Evolutionary conservation across 2,797 vertebrate species (phyloP).

Genomic region (Nannoperca obscura): DNA sequence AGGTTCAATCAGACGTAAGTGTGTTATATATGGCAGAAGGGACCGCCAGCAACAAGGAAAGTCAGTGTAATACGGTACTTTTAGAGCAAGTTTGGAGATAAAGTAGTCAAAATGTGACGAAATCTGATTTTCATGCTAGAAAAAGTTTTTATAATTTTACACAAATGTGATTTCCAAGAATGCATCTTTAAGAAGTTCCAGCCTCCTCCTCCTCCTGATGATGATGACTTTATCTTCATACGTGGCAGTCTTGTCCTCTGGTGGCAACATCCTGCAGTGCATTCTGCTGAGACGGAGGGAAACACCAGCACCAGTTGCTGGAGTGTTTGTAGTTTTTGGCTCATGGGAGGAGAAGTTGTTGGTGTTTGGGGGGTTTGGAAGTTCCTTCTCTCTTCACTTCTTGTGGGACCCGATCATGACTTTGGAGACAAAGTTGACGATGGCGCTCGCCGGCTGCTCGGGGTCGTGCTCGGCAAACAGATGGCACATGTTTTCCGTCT

Average conservation of each 20-base stretch:
- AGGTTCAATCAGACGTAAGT: slow-evolving; percentile 21
- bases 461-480: slow-evolving; percentile 97
- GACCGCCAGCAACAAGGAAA: slow-evolving; percentile 9
- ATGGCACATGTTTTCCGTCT: slow-evolving; percentile 94
- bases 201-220: neutral
- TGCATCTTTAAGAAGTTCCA: neutral
- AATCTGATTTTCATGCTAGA: slow-evolving; percentile 14
- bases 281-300: slow-evolving; percentile 33
- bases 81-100: slow-evolving; percentile 4
- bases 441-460: slow-evolving; percentile 96
- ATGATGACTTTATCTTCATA: neutral
- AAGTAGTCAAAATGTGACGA: slow-evolving; percentile 6
- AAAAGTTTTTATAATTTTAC: slow-evolving; percentile 11
- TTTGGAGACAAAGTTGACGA: slow-evolving; percentile 98
- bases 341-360: neutral
- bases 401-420: slow-evolving; percentile 97
- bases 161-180: slow-evolving; percentile 7
- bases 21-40: slow-evolving; percentile 7
- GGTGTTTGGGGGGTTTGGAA: neutral
- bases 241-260: slow-evolving; percentile 50
- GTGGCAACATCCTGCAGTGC: slow-evolving; percentile 51
- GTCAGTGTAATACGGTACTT: slow-evolving; percentile 1
- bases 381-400: slow-evolving; percentile 74
- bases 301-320: slow-evolving; percentile 11
- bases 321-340: slow-evolving; percentile 25